Conservation (phyloP, 2,113 vertebrate genomes). For the Collichthys lucidus region DNA sequence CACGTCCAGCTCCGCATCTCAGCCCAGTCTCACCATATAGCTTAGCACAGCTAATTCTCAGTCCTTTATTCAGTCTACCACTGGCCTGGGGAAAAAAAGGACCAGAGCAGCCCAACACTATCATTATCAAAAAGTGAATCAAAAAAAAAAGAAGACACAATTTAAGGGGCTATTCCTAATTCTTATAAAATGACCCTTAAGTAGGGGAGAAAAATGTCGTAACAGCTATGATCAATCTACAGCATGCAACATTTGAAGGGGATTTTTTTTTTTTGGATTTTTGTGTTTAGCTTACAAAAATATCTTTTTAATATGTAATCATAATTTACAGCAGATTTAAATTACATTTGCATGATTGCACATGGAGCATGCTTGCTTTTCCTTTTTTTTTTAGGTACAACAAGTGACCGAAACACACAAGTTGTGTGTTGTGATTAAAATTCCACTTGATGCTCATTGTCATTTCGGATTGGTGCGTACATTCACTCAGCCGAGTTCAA, state of each 20-base stretch:
- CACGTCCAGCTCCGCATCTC: slow-evolving; percentile 35
- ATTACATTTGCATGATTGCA: slow-evolving; percentile 56
- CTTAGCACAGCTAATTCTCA: slow-evolving; percentile 49
- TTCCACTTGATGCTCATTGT: slow-evolving; percentile 11
- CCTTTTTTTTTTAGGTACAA: slow-evolving; percentile 11
- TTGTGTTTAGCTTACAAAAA: slow-evolving; percentile 71
- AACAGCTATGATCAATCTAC: slow-evolving; percentile 37
- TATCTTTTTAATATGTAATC: slow-evolving; percentile 58
- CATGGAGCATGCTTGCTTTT: slow-evolving; percentile 69
- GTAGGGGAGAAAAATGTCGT: slow-evolving; percentile 17
- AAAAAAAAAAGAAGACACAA: slow-evolving; percentile 29
- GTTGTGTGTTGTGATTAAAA: background rate
- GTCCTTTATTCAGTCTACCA: slow-evolving; percentile 59
- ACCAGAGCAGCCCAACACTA: slow-evolving; percentile 57
- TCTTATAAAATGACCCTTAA: slow-evolving; percentile 12
- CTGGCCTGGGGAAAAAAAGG: slow-evolving; percentile 63
- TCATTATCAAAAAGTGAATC: slow-evolving; percentile 44
- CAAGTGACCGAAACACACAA: slow-evolving; percentile 40
- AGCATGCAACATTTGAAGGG: slow-evolving; percentile 60
- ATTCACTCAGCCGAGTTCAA: slow-evolving; percentile 12
- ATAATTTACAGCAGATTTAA: slow-evolving; percentile 64
- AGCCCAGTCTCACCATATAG: slow-evolving; percentile 60
- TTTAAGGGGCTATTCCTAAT: slow-evolving; percentile 5
- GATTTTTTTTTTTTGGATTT: background rate
- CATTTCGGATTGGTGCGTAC: slow-evolving; percentile 17